Evolutionary conservation across 1,140 invertebrate genomes (phyloP), one percentile per base, ranked within the genome.

Genomic region (Aphaenogaster floridana): DNA sequence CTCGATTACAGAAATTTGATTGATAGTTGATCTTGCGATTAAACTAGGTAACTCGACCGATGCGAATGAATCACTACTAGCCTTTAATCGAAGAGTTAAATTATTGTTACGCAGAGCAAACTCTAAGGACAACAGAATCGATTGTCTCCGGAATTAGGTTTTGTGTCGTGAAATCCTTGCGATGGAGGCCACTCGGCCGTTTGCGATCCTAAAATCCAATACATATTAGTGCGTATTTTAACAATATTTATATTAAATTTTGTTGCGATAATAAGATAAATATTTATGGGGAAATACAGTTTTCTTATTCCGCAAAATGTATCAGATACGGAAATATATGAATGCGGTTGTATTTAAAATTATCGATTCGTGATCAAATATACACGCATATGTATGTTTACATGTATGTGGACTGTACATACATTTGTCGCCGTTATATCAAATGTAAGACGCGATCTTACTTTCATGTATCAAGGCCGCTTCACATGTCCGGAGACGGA

Each of bases 381-480:
- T 9, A 45, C 15, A 21, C 8, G 28, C 28, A 8, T 45, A 28
- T 36, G 5, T 68, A 13, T 45, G 34, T 34, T 13, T 57, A 45
- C 1, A 21, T 52, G 9, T 45, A 9, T 45, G 42, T 21, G 13
- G 8, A 15, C 15, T 48, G 2, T 78, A 61, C n/a, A 6, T 13
- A 74, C 13, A 5, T 54, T 7, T 36, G 54, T n/a, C 63, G 45
- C 2, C 54, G 48, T 39, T 87, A 79, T 78, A 88, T n/a, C 59
- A 90, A 90, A 90, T 71, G 45, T 72, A 59, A 89, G 91, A 89
- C 88, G 76, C 76, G 91, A 91, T 91, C 83, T 92, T 91, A 94
- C 93, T 94, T 94, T 94, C 93, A 94, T 93, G 92, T 91, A 92
- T 87, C 93, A 94, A 94, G 94, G 94, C 88, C 93, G 87, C 57